Evolutionary conservation across 2,888 invertebrate species (phyloP).

Genomic region (Rutpela maculata): DNA sequence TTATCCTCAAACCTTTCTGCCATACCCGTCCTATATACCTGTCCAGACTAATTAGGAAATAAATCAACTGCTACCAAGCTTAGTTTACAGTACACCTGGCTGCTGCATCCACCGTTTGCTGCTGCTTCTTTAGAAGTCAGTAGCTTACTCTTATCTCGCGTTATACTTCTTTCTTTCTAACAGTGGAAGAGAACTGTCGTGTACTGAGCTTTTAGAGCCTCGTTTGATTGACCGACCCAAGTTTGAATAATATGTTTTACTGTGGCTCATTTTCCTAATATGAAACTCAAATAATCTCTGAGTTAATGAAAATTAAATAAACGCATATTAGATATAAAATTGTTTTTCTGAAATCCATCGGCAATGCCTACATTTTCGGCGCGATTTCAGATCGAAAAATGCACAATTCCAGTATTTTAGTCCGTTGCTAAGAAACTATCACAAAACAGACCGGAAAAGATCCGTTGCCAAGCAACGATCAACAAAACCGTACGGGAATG

Average conservation of each 20-base stretch:
- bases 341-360: too few relatives aligned
- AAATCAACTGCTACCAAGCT: conserved; percentile 68
- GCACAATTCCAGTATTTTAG: too few relatives aligned
- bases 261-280: too few relatives aligned
- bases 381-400: too few relatives aligned
- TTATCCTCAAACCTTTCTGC: conserved; percentile 67
- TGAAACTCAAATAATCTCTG: not conserved
- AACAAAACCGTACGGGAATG: too few relatives aligned
- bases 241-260: not conserved
- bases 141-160: conserved; percentile 33
- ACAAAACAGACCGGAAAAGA: too few relatives aligned
- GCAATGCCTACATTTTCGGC: too few relatives aligned
- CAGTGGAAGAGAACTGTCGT: conserved; percentile 9
- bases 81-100: conserved; percentile 60
- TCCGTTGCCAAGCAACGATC: too few relatives aligned
- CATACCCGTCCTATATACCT: conserved; percentile 72
- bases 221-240: not conserved
- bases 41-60: conserved; percentile 73
- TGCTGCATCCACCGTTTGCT: conserved; percentile 35
- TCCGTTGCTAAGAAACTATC: too few relatives aligned
- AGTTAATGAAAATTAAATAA: too few relatives aligned
- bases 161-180: conserved; percentile 19
- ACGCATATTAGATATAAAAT: too few relatives aligned
- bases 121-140: conserved; percentile 30
- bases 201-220: not conserved